Conservation (phyloP, 2,888 invertebrate genomes). For the Ophion costatus region DNA sequence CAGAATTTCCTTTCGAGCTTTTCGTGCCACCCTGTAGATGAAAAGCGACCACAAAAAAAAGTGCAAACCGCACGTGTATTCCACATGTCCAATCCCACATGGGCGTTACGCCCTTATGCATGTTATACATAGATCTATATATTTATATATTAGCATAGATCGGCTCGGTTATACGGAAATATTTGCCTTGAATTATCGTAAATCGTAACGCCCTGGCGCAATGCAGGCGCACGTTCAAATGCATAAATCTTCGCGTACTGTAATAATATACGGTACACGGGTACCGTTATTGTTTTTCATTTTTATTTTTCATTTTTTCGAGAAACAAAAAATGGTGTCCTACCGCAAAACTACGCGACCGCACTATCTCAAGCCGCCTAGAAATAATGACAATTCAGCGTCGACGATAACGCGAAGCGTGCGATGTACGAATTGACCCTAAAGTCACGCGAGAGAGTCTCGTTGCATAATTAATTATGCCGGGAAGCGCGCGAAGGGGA, state of each 20-base stretch:
- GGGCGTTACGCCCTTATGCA: no score
- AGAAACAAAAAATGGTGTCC: neutral
- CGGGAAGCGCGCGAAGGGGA: constrained; percentile 14
- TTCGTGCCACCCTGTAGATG: no score
- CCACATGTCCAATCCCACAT: no score
- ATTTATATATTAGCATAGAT: neutral
- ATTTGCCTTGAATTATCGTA: constrained; percentile 64
- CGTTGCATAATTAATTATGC: constrained; percentile 38
- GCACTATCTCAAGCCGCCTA: neutral
- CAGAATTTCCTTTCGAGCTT: no score
- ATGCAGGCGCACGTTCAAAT: neutral
- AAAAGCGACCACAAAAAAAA: no score
- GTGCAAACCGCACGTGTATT: no score
- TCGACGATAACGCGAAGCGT: neutral
- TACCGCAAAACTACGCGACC: neutral
- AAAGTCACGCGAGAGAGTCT: constrained; percentile 25
- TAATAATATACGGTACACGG: neutral
- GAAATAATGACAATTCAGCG: constrained; percentile 19
- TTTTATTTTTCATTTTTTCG: neutral
- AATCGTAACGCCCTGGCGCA: constrained; percentile 49
- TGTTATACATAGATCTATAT: no score
- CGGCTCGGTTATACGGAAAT: constrained; percentile 50
- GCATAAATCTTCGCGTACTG: neutral
- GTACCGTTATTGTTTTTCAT: neutral
- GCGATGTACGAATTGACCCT: constrained; percentile 13